Evolutionary conservation across 2,888 invertebrate genomes (phyloP).

Genomic region (Plutella xylostella): DNA sequence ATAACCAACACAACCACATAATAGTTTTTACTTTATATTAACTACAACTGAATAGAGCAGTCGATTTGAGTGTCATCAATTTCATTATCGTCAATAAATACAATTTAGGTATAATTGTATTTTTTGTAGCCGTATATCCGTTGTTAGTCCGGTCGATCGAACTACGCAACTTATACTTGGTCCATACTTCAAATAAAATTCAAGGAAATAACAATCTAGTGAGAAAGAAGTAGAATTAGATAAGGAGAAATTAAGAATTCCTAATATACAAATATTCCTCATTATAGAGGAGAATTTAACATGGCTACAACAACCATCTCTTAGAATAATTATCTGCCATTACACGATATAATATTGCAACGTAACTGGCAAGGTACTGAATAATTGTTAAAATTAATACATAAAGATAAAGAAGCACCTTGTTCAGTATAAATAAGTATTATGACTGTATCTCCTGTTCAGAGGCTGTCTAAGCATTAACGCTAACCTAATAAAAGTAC

Average conservation of each 20-base stretch:
- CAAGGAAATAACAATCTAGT: not conserved
- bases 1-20: constrained; percentile 64
- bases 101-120: constrained; percentile 11
- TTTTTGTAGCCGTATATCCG: not conserved
- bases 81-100: too few species aligned
- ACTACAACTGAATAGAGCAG: constrained; percentile 41
- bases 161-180: constrained; percentile 31
- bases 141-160: not conserved
- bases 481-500: constrained; percentile 43
- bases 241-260: too few species aligned
- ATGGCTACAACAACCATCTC: not conserved
- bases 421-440: not conserved
- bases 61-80: too few species aligned
- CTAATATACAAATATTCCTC: too few species aligned
- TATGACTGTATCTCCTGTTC: constrained; percentile 9
- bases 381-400: not conserved
- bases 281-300: not conserved
- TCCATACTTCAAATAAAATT: constrained; percentile 23
- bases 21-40: constrained; percentile 32
- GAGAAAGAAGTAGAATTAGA: not conserved
- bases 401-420: constrained; percentile 5
- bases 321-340: not conserved
- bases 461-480: constrained; percentile 29
- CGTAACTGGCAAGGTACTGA: constrained; percentile 10
- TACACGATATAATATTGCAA: not conserved